Evolutionary conservation across 2,797 vertebrate genomes (phyloP), one percentile per base, ranked within the genome.

Genomic region (Falco columbarius): DNA sequence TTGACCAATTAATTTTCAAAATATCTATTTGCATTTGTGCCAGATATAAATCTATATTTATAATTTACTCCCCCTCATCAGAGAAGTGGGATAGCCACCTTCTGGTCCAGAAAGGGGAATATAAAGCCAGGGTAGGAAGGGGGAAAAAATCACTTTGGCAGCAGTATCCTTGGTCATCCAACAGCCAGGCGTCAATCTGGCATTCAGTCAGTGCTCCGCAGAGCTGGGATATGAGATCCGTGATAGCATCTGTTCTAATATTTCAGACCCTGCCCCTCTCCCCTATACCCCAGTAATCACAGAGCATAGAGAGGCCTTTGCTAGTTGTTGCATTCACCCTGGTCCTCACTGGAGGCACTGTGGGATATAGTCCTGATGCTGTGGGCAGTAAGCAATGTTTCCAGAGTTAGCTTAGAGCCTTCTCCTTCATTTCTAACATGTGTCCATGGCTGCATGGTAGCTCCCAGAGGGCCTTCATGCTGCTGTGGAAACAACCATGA

Each of bases 361-460:
- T 4, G 10, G 7, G 27, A 20, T 49, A 17, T 1, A 32, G 14
- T 56, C n/a, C 20, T 7, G 10, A 26, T 32, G 29, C 36, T 1
- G 0, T 20, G 46, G 22, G 27, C 38, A 54, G 15, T 12, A 67
- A 21, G 23, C 32, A n/a, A 20, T 40, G 24, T 17, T 81, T 67
- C 32, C 42, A 59, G 26, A 84, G 55, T 23, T 7, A 54, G 6
- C 12, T 72, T 42, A 47, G 29, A 82, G 32, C 23, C 26, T 79
- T 56, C 65, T 70, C 51, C 58, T 73, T 62, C 8, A 12, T 66
- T 52, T 83, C 68, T 46, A 7, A 29, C 11, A 14, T 4, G 46
- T 5, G 9, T 18, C 27, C 1, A 1, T 36, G 47, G 52, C 67
- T 73, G 8, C n/a, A 55, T 0, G 0, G 26, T 34, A 24, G 17